These are phyloP conservation scores for Torymus texanus DNA, from an alignment of 2,888 invertebrate genomes.

Conservation along the genomic window DNA sequence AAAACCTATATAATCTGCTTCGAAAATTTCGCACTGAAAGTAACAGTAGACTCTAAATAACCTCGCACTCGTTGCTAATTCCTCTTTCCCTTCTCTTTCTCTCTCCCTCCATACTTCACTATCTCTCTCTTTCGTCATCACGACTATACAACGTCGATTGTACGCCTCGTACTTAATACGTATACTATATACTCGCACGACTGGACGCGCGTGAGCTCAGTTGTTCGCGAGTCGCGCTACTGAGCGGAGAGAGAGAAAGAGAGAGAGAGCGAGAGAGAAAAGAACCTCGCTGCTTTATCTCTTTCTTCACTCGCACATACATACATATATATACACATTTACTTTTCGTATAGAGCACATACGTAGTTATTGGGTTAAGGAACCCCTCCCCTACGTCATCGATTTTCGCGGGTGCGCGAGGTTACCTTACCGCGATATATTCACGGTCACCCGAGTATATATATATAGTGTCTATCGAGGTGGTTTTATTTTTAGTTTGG, in stretches of 20 bases:
- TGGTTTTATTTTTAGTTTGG: slow-evolving; percentile 20
- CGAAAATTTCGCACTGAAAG: too few relatives aligned
- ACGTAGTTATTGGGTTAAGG: slow-evolving; percentile 38
- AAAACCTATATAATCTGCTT: too few relatives aligned
- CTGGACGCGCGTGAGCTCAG: slow-evolving; percentile 17
- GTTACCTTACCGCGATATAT: background rate
- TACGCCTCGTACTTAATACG: too few relatives aligned
- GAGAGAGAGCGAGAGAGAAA: too few relatives aligned
- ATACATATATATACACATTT: too few relatives aligned
- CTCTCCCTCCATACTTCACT: too few relatives aligned
- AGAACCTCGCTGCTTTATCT: background rate
- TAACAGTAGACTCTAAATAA: too few relatives aligned
- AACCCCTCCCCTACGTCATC: background rate
- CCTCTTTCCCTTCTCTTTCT: too few relatives aligned
- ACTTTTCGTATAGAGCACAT: background rate
- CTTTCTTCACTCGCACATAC: background rate
- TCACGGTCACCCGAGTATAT: slow-evolving; percentile 14
- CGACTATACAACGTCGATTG: too few relatives aligned
- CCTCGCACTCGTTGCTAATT: too few relatives aligned
- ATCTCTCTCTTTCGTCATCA: too few relatives aligned
- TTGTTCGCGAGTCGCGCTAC: slow-evolving; percentile 8
- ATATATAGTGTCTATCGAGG: too few relatives aligned
- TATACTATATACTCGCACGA: background rate
- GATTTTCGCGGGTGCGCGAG: background rate
- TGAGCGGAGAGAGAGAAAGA: background rate